phyloP scores from a whole-genome alignment of 2,797 vertebrate species.

The Rhinella marina region DNA sequence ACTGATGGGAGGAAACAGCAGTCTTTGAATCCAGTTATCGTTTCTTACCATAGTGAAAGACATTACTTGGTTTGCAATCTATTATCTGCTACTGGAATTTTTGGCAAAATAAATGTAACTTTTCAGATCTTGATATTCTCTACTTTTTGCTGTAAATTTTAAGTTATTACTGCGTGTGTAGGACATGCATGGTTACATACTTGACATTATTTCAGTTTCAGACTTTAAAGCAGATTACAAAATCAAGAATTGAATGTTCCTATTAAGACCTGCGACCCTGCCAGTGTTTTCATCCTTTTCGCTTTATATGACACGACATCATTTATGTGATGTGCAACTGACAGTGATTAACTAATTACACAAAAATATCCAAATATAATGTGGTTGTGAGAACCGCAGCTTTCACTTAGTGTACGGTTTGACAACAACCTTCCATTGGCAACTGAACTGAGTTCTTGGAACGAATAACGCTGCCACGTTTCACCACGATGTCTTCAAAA shows the following conservation, averaged over 20 bases:
- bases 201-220: background rate
- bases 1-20: too few species aligned
- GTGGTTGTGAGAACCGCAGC: background rate
- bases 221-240: background rate
- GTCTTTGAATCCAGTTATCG: too few species aligned
- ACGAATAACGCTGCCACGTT: slow-evolving; percentile 4
- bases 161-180: background rate
- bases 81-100: background rate
- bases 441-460: slow-evolving; percentile 24
- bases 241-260: background rate
- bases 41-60: too few species aligned
- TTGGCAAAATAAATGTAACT: background rate
- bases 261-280: background rate
- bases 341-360: background rate
- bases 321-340: background rate
- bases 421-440: background rate
- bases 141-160: background rate
- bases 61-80: too few species aligned
- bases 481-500: slow-evolving; percentile 1
- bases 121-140: background rate
- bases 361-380: background rate
- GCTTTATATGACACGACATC: background rate
- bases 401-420: background rate
- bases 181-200: background rate
- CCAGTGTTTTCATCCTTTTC: background rate